phyloP scores from a whole-genome alignment of 2,888 invertebrate species.

The Bellardia pandia region DNA sequence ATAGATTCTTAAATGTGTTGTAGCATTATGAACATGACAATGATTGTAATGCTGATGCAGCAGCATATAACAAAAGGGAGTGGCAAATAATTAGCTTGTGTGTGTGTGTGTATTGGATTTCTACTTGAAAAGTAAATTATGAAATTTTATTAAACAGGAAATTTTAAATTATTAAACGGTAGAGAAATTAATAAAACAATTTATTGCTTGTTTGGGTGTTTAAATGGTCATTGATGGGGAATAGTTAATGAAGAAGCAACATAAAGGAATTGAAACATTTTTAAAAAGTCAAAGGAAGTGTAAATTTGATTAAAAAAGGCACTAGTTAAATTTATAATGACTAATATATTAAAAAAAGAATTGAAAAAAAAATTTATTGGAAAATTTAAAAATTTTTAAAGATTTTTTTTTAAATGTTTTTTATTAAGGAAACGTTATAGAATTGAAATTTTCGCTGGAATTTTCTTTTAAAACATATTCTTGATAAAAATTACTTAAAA shows the following conservation, averaged over 20 bases:
- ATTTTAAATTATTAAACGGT: slow-evolving; percentile 38
- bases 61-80: slow-evolving; percentile 63
- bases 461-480: too few relatives aligned
- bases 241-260: background rate
- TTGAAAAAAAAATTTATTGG: too few relatives aligned
- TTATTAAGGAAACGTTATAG: background rate
- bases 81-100: slow-evolving; percentile 56
- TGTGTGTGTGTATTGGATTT: background rate
- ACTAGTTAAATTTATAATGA: too few relatives aligned
- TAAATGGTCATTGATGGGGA: background rate
- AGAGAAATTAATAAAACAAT: slow-evolving; percentile 22
- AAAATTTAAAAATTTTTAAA: too few relatives aligned
- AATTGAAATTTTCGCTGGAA: background rate
- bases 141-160: slow-evolving; percentile 29
- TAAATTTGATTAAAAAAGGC: too few relatives aligned
- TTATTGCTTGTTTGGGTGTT: background rate
- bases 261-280: background rate
- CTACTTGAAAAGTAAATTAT: slow-evolving; percentile 19
- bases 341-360: too few relatives aligned
- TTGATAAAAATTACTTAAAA: too few relatives aligned
- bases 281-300: background rate
- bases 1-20: slow-evolving; percentile 18
- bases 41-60: background rate
- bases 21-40: slow-evolving; percentile 35
- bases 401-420: background rate